Evolutionary conservation across 2,888 invertebrate genomes (phyloP).

Genomic region (Microctonus aethiopoides): DNA sequence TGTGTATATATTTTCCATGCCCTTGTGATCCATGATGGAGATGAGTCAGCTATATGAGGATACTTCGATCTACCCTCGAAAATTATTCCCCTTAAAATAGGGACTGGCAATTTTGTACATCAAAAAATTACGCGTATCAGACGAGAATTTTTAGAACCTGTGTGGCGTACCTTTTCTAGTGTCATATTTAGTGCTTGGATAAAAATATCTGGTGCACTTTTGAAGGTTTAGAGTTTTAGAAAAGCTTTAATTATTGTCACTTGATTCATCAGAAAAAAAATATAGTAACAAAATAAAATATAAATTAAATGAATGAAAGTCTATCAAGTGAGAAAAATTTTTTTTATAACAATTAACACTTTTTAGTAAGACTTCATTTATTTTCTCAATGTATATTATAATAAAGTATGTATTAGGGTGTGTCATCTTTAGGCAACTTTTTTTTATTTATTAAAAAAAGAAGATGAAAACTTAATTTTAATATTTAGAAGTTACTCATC

Average conservation of each 20-base stretch:
- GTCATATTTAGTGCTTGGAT: slow-evolving; percentile 11
- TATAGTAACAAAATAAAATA: background rate
- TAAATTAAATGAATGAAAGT: background rate
- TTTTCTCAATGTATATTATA: background rate
- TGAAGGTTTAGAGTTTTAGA: background rate
- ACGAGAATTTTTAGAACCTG: too few species aligned
- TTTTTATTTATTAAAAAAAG: too few species aligned
- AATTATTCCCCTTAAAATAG: slow-evolving; percentile 25
- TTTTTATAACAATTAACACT: background rate
- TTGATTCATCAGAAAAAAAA: too few species aligned
- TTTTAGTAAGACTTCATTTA: background rate
- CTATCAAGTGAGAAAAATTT: background rate
- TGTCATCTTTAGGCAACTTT: too few species aligned
- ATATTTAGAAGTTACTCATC: too few species aligned
- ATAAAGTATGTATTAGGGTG: too few species aligned
- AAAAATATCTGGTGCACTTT: background rate
- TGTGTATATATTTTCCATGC: slow-evolving; percentile 28
- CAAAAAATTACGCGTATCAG: slow-evolving; percentile 10
- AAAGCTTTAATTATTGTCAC: background rate
- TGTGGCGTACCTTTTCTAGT: background rate
- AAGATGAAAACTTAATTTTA: too few species aligned
- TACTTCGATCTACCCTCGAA: slow-evolving; percentile 22
- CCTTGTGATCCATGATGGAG: slow-evolving; percentile 44
- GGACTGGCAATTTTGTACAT: slow-evolving; percentile 20
- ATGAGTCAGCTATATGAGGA: slow-evolving; percentile 47